Conservation (phyloP, 2,888 invertebrate genomes). For the Cataglyphis cursor region DNA sequence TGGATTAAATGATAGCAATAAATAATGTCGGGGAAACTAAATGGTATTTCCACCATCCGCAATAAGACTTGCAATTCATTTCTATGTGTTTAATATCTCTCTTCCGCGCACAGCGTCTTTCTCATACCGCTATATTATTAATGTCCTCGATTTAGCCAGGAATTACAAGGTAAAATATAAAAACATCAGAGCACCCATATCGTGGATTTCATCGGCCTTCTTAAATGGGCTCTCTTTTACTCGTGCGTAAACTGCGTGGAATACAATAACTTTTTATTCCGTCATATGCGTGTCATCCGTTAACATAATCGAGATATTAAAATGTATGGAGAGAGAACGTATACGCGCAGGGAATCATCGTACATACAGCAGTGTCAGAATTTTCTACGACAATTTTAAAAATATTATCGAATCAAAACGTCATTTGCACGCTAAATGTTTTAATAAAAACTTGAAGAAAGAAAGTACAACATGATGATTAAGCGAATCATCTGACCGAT, state of each 20-base stretch:
- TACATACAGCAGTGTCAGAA: background rate
- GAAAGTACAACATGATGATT: background rate
- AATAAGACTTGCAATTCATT: slow-evolving; percentile 29
- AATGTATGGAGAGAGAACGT: background rate
- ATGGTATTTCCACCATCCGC: slow-evolving; percentile 36
- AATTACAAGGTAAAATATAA: slow-evolving; percentile 16
- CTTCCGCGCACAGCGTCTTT: slow-evolving; percentile 15
- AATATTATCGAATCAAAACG: background rate
- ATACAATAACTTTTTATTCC: slow-evolving; percentile 39
- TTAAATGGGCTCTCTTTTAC: background rate
- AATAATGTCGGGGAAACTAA: slow-evolving; percentile 43
- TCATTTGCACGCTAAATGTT: background rate
- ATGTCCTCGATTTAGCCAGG: slow-evolving; percentile 30
- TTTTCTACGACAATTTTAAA: background rate
- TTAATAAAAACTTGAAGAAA: slow-evolving; percentile 9
- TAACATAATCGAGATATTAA: slow-evolving; percentile 4
- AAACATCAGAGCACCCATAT: slow-evolving; percentile 12
- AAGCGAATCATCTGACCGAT: background rate
- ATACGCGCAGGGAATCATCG: background rate
- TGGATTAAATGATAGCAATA: slow-evolving; percentile 12
- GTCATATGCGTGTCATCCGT: background rate
- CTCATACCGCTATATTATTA: slow-evolving; percentile 49
- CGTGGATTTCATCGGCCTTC: slow-evolving; percentile 40
- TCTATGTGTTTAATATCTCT: background rate
- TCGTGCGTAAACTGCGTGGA: slow-evolving; percentile 21